These are phyloP conservation scores for Salminus brasiliensis DNA, from an alignment of 2,113 vertebrate species.

Conservation along the genomic window DNA sequence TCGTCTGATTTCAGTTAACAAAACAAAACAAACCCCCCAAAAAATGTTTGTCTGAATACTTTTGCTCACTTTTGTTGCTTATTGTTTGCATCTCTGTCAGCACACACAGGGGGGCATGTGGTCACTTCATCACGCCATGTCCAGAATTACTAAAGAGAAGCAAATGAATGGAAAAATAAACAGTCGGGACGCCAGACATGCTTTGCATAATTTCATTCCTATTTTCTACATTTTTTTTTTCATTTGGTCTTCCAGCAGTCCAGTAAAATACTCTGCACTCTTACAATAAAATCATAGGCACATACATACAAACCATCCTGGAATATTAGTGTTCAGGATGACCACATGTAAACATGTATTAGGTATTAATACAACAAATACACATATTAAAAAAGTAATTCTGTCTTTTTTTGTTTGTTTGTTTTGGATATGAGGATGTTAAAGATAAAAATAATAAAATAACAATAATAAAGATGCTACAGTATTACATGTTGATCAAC, in stretches of 20 bases:
- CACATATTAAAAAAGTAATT: constrained; percentile 48
- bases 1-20: too few species aligned
- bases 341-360: constrained; percentile 57
- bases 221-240: constrained; percentile 60
- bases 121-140: not conserved
- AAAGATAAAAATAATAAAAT: constrained; percentile 35
- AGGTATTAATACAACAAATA: constrained; percentile 61
- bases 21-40: too few species aligned
- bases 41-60: too few species aligned
- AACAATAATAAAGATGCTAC: constrained; percentile 59
- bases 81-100: not conserved
- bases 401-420: constrained; percentile 11
- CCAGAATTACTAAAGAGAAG: not conserved
- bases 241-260: constrained; percentile 69
- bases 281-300: constrained; percentile 67
- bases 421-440: constrained; percentile 52
- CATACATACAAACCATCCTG: constrained; percentile 61
- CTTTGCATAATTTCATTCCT: constrained; percentile 65
- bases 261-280: constrained; percentile 62
- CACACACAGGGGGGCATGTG: not conserved
- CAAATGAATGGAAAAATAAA: not conserved
- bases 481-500: constrained; percentile 58
- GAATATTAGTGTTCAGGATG: constrained; percentile 53
- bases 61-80: too few species aligned
- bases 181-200: constrained; percentile 29